Conservation (phyloP, 2,888 invertebrate species). For the Sesia bembeciformis region DNA sequence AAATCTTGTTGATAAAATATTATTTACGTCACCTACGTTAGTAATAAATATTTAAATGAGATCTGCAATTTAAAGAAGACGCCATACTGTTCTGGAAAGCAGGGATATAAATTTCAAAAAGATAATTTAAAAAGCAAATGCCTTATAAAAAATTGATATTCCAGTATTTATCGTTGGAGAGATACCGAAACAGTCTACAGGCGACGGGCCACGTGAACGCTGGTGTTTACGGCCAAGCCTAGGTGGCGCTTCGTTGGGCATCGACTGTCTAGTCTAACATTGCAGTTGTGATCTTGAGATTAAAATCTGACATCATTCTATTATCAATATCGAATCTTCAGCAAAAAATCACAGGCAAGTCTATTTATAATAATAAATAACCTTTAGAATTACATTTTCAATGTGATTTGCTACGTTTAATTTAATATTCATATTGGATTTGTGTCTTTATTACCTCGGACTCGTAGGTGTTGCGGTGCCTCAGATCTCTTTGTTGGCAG, state of each 20-base stretch:
- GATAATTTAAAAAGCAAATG: conserved; percentile 10
- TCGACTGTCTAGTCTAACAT: conserved; percentile 2
- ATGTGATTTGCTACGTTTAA: no score
- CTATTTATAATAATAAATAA: conserved; percentile 14
- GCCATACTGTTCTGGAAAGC: conserved; percentile 10
- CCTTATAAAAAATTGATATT: conserved; percentile 19
- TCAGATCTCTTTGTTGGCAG: no score
- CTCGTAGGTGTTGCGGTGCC: no score
- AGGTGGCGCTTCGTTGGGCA: conserved; percentile 8
- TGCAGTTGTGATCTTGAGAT: neutral
- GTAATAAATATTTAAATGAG: no score
- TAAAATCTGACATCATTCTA: no score
- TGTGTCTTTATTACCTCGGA: no score
- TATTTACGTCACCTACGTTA: no score
- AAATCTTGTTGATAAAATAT: no score
- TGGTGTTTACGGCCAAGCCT: conserved; percentile 11
- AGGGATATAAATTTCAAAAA: conserved; percentile 17
- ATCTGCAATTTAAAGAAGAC: neutral
- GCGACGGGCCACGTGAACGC: conserved; percentile 30
- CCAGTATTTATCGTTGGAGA: conserved; percentile 13
- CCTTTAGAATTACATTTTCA: neutral
- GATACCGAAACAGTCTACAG: conserved; percentile 23
- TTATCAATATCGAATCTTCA: neutral
- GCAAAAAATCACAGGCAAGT: conserved; percentile 15
- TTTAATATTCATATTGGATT: no score